Percentiles rank a stretch among this genome's conserved stretches.
phyloP scores from a whole-genome alignment of 2,113 vertebrate species.

The Cyprinodon tularosa region DNA sequence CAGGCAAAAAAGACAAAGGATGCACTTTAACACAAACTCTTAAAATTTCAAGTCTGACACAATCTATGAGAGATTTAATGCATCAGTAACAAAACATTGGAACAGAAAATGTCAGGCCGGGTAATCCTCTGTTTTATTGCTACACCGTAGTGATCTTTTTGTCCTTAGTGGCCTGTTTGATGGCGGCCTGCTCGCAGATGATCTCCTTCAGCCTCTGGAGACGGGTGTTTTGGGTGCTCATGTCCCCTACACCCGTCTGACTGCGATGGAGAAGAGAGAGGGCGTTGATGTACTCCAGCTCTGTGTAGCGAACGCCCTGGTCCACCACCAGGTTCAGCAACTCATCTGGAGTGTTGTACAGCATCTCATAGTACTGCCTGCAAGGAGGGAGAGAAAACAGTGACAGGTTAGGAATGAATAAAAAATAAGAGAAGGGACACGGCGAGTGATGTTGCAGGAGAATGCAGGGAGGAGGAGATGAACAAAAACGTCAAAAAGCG shows the following conservation, averaged over 20 bases:
- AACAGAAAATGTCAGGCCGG: not conserved
- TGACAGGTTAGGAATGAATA: not conserved
- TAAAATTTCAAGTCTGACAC: slow-evolving; percentile 16
- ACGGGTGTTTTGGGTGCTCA: slow-evolving; percentile 91
- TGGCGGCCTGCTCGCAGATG: slow-evolving; percentile 97
- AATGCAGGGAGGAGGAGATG: not conserved
- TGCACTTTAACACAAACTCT: slow-evolving; percentile 28
- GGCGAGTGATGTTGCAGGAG: not conserved
- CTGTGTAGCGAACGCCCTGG: slow-evolving; percentile 96
- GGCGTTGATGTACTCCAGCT: slow-evolving; percentile 97
- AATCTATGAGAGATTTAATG: slow-evolving; percentile 15
- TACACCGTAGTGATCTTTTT: slow-evolving; percentile 98
- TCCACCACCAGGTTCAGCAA: slow-evolving; percentile 97
- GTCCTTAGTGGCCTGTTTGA: slow-evolving; percentile 98
- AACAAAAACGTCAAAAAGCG: slow-evolving; percentile 7
- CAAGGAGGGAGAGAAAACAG: not conserved
- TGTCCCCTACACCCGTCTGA: slow-evolving; percentile 96
- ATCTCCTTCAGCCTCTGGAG: slow-evolving; percentile 97
- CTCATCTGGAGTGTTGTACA: slow-evolving; percentile 96
- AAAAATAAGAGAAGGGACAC: not conserved
- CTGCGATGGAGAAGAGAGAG: slow-evolving; percentile 94
- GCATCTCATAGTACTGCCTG: slow-evolving; percentile 98
- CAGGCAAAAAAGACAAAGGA: slow-evolving; percentile 19
- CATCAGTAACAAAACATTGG: not conserved
- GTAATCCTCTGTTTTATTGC: slow-evolving; percentile 20